Evolutionary conservation across 2,113 vertebrate species (phyloP).

Genomic region (Chionomys nivalis): DNA sequence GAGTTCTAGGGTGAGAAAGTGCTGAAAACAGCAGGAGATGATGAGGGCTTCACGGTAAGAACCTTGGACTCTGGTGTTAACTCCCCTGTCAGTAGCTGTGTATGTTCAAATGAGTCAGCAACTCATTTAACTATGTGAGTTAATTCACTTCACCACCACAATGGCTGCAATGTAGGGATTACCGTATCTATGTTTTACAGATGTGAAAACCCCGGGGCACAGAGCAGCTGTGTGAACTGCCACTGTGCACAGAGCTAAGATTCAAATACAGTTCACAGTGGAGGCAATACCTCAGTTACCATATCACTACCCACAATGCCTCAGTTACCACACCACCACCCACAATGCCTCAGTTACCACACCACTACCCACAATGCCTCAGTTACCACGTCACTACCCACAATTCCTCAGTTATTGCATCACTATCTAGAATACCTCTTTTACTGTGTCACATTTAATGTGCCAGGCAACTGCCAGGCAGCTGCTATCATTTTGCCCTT

Average conservation of each 20-base stretch:
- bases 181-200: not conserved
- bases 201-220: not conserved
- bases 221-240: not conserved
- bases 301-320: no score
- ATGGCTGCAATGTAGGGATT: not conserved
- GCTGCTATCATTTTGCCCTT: no score
- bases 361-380: no score
- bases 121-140: not conserved
- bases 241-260: not conserved
- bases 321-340: no score
- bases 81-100: not conserved
- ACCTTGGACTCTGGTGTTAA: not conserved
- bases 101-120: not conserved
- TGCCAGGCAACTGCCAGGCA: rapidly evolving
- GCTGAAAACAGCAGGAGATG: not conserved
- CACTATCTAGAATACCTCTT: no score
- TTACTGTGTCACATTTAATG: no score
- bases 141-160: not conserved
- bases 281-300: not conserved
- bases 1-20: not conserved
- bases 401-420: not conserved
- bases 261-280: rapidly evolving
- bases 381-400: no score
- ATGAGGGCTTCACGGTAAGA: not conserved
- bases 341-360: no score